Base-by-base conservation (phyloP, 2,888 invertebrate species). In the Drosophila tanythrix region DNA sequence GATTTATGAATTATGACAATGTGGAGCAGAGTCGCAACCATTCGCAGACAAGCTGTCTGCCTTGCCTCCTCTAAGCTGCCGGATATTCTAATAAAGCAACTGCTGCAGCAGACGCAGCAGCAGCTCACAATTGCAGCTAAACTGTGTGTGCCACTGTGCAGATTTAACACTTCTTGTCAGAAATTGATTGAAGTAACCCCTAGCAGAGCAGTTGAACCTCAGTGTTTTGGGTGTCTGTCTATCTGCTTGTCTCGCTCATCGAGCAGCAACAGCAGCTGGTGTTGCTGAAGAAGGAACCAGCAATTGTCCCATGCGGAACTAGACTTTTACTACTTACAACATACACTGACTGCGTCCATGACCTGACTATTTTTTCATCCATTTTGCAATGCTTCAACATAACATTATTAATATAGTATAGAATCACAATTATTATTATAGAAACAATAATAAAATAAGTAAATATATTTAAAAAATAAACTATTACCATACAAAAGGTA, bases 121-220 rank as follows among this genome's bases (percentile, higher is more conserved):
- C 69, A 57, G 70, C 64, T 66, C 64, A 66, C 84, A 85, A 80
- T 75, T 82, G 82, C 73, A 68, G 56, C 70, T 66, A 70, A 69
- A 75, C 71, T 71, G 71, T 62, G 58, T 53, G 58, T 60, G 70
- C 65, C 62, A 57, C 69, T 62, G 60, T 90, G 92, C 92, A 92
- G 92, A 92, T 92, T 92, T 92, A 92, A 92, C 92, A 92, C 91
- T 92, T 92, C 92, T 92, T 92, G 92, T 92, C 92, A 91, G 90
- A 90, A 90, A 90, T 91, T 92, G 90, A 92, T 91, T 90, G 90
- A 87, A 89, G 87, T 79, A 83, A 79, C 85, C 87, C 87, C 85
- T 77, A 85, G 87, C 74, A 79, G 81, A 83, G 76, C 74, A 83
- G 78, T 81, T 82, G 79, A 85, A 74, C 70, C 76, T 18, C 38